Conservation (phyloP, 2,113 vertebrate genomes). For the Charina bottae region DNA sequence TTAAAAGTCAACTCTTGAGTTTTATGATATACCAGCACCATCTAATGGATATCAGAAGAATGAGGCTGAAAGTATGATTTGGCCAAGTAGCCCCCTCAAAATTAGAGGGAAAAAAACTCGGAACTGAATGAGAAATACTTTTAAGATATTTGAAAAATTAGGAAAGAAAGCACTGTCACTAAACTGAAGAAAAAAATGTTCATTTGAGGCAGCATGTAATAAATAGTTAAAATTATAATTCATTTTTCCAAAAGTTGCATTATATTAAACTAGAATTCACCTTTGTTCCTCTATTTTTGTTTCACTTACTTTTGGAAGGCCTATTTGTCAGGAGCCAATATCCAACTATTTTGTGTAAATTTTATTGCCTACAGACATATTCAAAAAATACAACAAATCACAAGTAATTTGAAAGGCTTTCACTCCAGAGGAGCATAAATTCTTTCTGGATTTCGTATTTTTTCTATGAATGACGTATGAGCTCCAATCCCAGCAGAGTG, state of each 20-base stretch:
- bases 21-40: slow-evolving; percentile 3
- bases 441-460: background rate
- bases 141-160: background rate
- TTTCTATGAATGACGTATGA: background rate
- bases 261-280: background rate
- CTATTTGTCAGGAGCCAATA: background rate
- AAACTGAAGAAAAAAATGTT: background rate
- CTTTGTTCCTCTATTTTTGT: background rate
- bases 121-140: background rate
- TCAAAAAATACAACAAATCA: background rate
- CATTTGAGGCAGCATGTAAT: background rate
- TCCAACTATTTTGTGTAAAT: background rate
- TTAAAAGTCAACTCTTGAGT: background rate
- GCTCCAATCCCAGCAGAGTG: background rate
- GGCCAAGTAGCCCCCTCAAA: background rate
- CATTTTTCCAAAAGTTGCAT: background rate
- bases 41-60: slow-evolving; percentile 3
- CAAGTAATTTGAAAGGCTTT: background rate
- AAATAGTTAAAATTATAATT: background rate
- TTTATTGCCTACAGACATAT: background rate
- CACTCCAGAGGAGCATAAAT: too few species aligned
- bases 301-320: background rate
- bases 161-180: background rate
- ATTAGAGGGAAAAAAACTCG: background rate
- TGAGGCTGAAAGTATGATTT: background rate